Percentiles rank a stretch among this genome's conserved stretches.
phyloP scores from a whole-genome alignment of 2,113 vertebrate genomes.

The Embiotoca jacksoni region DNA sequence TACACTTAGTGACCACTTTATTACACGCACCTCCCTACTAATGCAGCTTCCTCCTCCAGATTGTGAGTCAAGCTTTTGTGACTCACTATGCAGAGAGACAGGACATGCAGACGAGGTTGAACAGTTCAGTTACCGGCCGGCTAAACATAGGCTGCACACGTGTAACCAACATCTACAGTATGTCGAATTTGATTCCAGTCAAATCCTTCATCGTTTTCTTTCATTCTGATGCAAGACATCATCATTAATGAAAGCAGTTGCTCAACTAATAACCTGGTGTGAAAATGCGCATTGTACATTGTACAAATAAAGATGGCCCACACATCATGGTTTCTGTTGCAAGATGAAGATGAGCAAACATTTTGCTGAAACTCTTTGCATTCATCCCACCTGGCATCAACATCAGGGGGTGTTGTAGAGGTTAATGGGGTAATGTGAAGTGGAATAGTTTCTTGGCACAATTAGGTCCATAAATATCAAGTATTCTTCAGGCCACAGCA shows the following conservation, averaged over 20 bases:
- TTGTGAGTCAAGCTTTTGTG: constrained; percentile 45
- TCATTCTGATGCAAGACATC: neutral
- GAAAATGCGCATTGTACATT: too few species aligned
- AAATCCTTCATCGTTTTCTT: neutral
- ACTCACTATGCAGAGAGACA: constrained; percentile 32
- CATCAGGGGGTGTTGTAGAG: neutral
- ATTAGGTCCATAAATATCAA: constrained; percentile 1
- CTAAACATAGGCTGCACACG: neutral
- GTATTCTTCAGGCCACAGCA: constrained; percentile 5
- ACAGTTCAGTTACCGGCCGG: constrained; percentile 37
- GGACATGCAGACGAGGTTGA: constrained; percentile 13
- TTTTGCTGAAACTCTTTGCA: too few species aligned
- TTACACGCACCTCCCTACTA: constrained; percentile 34
- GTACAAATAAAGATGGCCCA: neutral
- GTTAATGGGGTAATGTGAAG: neutral
- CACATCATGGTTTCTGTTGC: neutral
- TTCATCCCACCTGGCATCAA: too few species aligned
- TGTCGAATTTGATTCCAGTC: neutral
- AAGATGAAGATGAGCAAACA: too few species aligned
- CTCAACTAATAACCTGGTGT: too few species aligned
- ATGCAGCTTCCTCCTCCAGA: constrained; percentile 40
- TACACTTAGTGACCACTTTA: constrained; percentile 52
- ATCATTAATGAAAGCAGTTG: neutral
- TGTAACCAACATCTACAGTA: constrained; percentile 21
- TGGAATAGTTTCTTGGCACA: constrained; percentile 6